Conservation (phyloP, 2,113 vertebrate species). For the Verasper variegatus region DNA sequence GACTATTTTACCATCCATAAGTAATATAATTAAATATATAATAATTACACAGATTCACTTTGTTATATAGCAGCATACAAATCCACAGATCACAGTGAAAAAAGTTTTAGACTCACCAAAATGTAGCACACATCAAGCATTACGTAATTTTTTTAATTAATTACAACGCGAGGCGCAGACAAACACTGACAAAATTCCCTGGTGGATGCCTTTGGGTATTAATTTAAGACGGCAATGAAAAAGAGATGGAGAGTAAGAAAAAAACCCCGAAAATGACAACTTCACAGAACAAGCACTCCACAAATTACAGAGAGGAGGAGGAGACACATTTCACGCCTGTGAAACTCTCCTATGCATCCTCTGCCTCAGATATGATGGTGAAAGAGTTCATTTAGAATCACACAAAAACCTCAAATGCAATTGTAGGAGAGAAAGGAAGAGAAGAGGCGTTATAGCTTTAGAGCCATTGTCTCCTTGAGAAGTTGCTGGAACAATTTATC, state of each 20-base stretch:
- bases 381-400: neutral
- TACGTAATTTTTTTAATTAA: neutral
- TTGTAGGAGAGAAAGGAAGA: neutral
- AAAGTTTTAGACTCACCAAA: neutral
- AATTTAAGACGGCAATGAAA: neutral
- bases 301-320: neutral
- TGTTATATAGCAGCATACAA: neutral
- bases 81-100: no score
- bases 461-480: neutral
- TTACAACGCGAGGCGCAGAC: neutral
- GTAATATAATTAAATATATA: no score
- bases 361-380: neutral
- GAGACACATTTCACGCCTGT: neutral
- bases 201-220: neutral
- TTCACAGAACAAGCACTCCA: neutral
- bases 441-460: neutral
- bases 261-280: neutral
- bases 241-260: constrained; percentile 24
- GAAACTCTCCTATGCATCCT: neutral
- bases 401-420: constrained; percentile 2
- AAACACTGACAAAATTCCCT: neutral
- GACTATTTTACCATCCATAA: no score
- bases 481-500: constrained; percentile 24
- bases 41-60: neutral
- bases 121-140: neutral